Percentiles rank a stretch among this genome's conserved stretches.
Evolutionary conservation across 2,888 invertebrate species (phyloP).

Genomic region (Oscheius sp.): DNA sequence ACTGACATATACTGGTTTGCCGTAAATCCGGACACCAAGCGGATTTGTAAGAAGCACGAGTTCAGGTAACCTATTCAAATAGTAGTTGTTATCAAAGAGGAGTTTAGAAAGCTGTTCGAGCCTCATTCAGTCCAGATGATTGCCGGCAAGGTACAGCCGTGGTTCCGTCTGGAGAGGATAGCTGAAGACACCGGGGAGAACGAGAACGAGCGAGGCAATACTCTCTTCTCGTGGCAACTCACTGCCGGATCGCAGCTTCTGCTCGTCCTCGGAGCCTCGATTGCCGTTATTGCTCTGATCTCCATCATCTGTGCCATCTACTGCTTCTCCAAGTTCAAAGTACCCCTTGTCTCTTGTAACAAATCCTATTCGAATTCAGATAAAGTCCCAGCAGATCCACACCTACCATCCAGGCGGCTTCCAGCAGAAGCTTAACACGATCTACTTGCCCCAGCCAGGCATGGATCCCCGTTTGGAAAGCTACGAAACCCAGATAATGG

Average conservation of each 20-base stretch:
- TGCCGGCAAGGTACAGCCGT: constrained; percentile 69
- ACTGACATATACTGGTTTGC: constrained; percentile 71
- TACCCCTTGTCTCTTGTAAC: background rate
- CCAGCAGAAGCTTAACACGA: constrained; percentile 59
- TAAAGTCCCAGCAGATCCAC: constrained; percentile 47
- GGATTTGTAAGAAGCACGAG: constrained; percentile 70
- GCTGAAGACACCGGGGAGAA: constrained; percentile 52
- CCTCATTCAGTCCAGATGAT: constrained; percentile 62
- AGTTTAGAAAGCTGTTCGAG: constrained; percentile 64
- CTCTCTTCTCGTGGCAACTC: constrained; percentile 31
- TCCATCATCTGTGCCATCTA: constrained; percentile 66
- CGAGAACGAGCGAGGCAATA: constrained; percentile 31
- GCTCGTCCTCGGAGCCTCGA: constrained; percentile 61
- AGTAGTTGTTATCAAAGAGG: no score
- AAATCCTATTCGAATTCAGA: constrained; percentile 6
- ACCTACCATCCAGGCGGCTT: constrained; percentile 50
- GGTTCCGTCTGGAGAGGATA: constrained; percentile 65
- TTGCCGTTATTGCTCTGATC: constrained; percentile 65
- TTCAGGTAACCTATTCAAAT: constrained; percentile 38
- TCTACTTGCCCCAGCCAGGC: constrained; percentile 54
- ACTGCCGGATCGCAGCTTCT: constrained; percentile 40
- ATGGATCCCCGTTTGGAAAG: constrained; percentile 56
- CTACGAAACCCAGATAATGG: constrained; percentile 71
- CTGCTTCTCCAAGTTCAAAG: constrained; percentile 60
- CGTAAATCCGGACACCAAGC: constrained; percentile 66